Base-by-base conservation (phyloP, 2,888 invertebrate genomes). In the Dorcus parallelipipedus region DNA sequence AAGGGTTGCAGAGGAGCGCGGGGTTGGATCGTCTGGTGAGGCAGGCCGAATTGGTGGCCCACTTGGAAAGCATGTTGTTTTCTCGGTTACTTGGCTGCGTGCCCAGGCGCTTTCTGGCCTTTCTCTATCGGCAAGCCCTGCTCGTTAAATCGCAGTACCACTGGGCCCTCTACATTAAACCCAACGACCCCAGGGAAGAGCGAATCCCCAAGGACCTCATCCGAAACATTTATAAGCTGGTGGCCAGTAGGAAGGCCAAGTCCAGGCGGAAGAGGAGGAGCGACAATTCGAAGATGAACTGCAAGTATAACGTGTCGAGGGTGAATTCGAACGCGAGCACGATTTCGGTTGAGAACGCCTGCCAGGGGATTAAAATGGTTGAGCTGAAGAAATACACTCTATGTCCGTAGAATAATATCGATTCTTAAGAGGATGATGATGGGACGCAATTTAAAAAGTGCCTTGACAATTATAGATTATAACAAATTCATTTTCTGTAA, bases 31-130 rank as follows among this genome's bases (percentile, higher is more conserved):
- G 93, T 6, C 75, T 93, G 52, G 90, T 92, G 14, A 83, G 93
- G 0, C 90, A 92, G 76, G 92, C 92, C 0, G 89, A 92, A 68
- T 75, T 93, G 41, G 90, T 93, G 0, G 90, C 91, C 0, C 89
- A 92, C 62, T 77, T 93, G 7, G 93, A 93, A 75, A 88, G 89
- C 65, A 86, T 93, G 82, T 81, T 93, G 51, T 93, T 93, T 73
- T 92, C 92, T 6, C 84, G 86, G 5, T 73, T 92, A 40, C 73
- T 92, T 40, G 83, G 86, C 3, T 87, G 86, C 67, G 84, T 86
- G 0, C 78, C 78, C 0, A 81, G 79, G 38, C 84, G 84, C 59
- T 72, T 91, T 10, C 79, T 91, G 20, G 80, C 82, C 1, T 82
- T 88, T 38, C 82, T 90, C 59, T 85, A 91, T 60, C 84, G 84